Evolutionary conservation across 2,113 vertebrate genomes (phyloP), one percentile per base, ranked within the genome.

Genomic region (Hippolais icterina): DNA sequence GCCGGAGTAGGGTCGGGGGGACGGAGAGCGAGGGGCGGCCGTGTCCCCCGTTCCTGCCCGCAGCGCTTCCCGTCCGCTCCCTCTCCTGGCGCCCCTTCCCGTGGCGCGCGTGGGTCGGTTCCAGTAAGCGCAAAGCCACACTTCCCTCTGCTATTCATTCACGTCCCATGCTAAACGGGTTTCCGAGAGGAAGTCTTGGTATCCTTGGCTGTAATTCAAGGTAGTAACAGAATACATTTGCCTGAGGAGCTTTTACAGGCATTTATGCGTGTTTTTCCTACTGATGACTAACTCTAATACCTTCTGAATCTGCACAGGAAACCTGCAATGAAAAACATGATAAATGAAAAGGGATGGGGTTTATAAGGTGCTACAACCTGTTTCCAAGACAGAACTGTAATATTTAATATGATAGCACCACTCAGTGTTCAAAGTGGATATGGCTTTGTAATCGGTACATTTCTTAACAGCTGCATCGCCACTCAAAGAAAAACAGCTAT

Each of bases 401-500:
- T 60, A 91, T 77, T 59, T 82, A 83, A 57, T 53, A 75, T 57
- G 5, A 6, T 60, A 89, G 88, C 95, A 70, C 95, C 95, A 44
- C 94, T 50, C 69, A 47, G 88, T 94, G 97, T 87, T 87, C 88
- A 69, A 21, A 59, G 11, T 29, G n/a, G 54, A 63, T 64, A 95
- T 41, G 66, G 68, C 72, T 66, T 75, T 20, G 1, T 35, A 91
- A 44, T 33, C 21, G 8, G 25, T n/a, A 14, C 39, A 9, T 75
- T 89, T 60, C 13, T 50, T 18, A 71, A 44, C 27, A 65, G 65
- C 18, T 71, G 18, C 1, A 0, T 20, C 63, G n/a, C 31, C 20
- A 61, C 39, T 49, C 69, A 44, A 87, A 53, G 53, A 83, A 65
- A 44, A 35, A 39, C 42, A 46, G 20, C 18, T n/a, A 59, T 39